Evolutionary conservation across 2,888 invertebrate species (phyloP), one percentile per base, ranked within the genome.

Genomic region (Orthosia gracilis): DNA sequence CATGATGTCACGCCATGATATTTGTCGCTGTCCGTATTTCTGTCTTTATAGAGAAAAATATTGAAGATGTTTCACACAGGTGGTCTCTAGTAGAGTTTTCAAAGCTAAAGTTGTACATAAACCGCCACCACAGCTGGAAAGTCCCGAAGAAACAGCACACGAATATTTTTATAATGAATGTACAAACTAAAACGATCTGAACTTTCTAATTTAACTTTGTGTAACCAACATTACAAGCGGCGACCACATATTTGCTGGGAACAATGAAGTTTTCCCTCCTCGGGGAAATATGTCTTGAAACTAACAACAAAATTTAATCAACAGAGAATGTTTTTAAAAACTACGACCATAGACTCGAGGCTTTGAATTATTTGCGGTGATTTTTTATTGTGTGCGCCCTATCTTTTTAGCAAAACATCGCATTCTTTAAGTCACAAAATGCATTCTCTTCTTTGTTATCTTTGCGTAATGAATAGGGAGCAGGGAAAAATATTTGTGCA

Each of bases 121-220:
- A 52, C 62, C 15, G 55, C n/a, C 15, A n/a, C 18, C 1, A 40
- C 23, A 58, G 13, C 50, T 5, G 58, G 18, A 50, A 54, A 55
- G 15, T 62, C 64, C 61, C 12, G 52, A 45, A 73, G 23, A 61
- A 67, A 69, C 57, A 59, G 68, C 31, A 62, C 45, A 78, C 65
- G 69, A 86, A 77, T 79, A 82, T 85, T 79, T 81, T 77, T 83
- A 76, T 78, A 79, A 78, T 80, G 67, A 76, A 80, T 78, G 65
- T 69, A 72, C 45, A 63, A 80, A 80, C 75, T 80, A 73, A 72
- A 78, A 72, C 67, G 76, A 71, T 78, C 77, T 79, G 76, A 86
- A 86, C 83, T 84, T 86, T 85, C 72, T 85, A 84, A 85, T 85
- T 85, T 85, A 85, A 86, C 86, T 86, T 85, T 68, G 75, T 86